These are phyloP conservation scores for Melanocharis versteri DNA, from an alignment of 2,113 vertebrate genomes.

Conservation along the genomic window DNA sequence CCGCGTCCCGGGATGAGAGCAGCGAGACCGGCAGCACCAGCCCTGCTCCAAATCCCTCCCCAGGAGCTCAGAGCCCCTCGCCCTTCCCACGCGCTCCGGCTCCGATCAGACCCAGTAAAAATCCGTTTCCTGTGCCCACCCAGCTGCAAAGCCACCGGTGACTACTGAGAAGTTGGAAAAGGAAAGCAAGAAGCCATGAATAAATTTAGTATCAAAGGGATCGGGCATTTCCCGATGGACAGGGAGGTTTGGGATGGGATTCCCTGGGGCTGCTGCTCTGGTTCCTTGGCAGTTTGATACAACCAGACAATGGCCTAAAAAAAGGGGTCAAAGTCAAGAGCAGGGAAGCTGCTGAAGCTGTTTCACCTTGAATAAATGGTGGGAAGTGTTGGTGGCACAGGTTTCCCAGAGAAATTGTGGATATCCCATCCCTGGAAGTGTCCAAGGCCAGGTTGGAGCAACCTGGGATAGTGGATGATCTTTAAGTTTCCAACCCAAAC, in stretches of 20 bases:
- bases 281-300: background rate
- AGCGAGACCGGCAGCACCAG: accelerated
- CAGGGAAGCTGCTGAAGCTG: background rate
- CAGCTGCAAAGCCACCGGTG: background rate
- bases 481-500: background rate
- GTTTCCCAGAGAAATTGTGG: background rate
- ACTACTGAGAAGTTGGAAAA: background rate
- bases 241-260: background rate
- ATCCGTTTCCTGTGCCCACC: background rate
- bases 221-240: background rate
- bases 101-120: background rate
- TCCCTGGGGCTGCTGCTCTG: background rate
- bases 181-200: background rate
- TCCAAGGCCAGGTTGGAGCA: background rate
- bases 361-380: background rate
- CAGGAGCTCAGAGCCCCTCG: background rate
- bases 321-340: background rate
- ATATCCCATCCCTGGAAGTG: background rate
- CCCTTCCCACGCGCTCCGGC: background rate
- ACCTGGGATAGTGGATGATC: background rate
- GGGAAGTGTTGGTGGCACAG: background rate
- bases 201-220: background rate
- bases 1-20: background rate
- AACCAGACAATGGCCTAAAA: background rate
- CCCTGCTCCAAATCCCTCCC: background rate